phyloP scores from a whole-genome alignment of 1,140 invertebrate genomes.

The Eueides isabella region DNA sequence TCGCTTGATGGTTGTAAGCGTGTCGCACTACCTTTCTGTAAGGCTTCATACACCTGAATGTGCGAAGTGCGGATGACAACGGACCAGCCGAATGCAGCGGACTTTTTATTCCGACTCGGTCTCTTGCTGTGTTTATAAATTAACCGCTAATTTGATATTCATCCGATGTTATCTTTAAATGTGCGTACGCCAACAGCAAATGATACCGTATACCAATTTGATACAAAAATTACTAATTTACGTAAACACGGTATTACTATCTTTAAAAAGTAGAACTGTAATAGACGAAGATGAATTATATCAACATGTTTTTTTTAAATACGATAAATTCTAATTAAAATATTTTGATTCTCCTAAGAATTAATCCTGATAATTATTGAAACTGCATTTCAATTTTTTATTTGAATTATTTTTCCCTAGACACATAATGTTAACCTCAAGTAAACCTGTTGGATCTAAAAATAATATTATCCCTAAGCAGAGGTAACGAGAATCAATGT shows the following conservation, averaged over 20 bases:
- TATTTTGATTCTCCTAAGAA: too few relatives aligned
- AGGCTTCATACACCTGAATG: constrained; percentile 66
- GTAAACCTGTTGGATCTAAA: not conserved
- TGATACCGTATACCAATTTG: not conserved
- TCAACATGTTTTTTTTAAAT: not conserved
- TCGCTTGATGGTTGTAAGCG: constrained; percentile 29
- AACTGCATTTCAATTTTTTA: not conserved
- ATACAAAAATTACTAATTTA: not conserved
- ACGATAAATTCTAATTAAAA: not conserved
- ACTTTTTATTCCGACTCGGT: constrained; percentile 64
- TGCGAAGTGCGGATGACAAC: constrained; percentile 61
- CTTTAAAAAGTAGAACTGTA: not conserved
- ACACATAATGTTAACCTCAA: not conserved
- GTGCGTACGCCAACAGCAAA: constrained; percentile 32
- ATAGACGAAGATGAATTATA: not conserved
- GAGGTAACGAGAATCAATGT: not conserved
- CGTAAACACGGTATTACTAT: not conserved
- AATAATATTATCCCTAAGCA: not conserved
- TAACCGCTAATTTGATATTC: constrained; percentile 49
- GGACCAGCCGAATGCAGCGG: constrained; percentile 51
- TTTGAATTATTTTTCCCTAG: not conserved
- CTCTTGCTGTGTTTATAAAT: constrained; percentile 60
- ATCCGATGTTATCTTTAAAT: constrained; percentile 39
- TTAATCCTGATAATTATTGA: too few relatives aligned
- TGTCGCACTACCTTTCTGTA: constrained; percentile 65